These are phyloP conservation scores for Ceyx margarethae DNA, from an alignment of 2,113 vertebrate genomes.

Conservation along the genomic window DNA sequence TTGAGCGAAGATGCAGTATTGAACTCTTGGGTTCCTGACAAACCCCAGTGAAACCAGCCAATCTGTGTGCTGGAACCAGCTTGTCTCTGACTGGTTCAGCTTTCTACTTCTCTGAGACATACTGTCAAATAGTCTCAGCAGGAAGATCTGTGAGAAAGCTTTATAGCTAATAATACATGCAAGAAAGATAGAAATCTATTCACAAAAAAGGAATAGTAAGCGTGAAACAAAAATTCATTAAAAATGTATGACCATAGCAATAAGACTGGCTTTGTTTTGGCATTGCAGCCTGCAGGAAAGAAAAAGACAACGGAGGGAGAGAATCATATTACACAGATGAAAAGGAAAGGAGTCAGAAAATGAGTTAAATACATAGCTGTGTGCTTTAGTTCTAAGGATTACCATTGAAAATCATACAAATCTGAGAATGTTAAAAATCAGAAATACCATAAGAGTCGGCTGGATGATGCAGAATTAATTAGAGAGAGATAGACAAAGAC, in stretches of 20 bases:
- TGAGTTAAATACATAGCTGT: not conserved
- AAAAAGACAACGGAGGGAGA: not conserved
- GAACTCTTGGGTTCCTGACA: not conserved
- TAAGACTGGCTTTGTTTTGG: constrained; percentile 47
- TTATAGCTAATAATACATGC: constrained; percentile 25
- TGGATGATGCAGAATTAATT: not conserved
- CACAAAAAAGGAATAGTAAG: not conserved
- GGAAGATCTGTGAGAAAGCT: constrained; percentile 20
- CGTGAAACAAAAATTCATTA: constrained; percentile 48
- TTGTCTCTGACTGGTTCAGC: not conserved
- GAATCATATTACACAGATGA: constrained; percentile 29
- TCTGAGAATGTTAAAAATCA: not conserved
- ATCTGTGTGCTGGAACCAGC: not conserved
- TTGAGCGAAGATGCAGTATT: not conserved
- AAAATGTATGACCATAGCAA: constrained; percentile 56
- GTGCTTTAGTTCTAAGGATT: not conserved
- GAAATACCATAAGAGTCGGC: not conserved
- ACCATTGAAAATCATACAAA: not conserved
- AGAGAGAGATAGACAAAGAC: not conserved
- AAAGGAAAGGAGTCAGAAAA: constrained; percentile 24
- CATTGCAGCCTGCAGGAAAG: not conserved
- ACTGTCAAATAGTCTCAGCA: not conserved
- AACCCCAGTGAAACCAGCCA: not conserved
- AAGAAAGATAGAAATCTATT: constrained; percentile 45
- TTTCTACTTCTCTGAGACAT: not conserved